Evolutionary conservation across 2,888 invertebrate genomes (phyloP).

Genomic region (Oithona nana): DNA sequence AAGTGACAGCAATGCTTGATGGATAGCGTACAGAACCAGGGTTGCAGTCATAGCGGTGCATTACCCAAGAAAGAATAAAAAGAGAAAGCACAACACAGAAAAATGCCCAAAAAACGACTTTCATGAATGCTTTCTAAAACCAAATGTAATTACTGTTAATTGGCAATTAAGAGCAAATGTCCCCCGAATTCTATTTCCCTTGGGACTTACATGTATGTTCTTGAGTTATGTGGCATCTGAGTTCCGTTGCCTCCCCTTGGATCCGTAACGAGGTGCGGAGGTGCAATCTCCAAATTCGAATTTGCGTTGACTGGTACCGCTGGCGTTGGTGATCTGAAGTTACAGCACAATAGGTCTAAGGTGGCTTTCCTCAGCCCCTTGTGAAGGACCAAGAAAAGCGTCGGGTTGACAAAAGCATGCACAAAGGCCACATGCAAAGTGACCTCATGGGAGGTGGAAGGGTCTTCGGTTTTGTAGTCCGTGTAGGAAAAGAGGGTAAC

Average conservation of each 20-base stretch:
- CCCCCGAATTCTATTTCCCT: too few relatives aligned
- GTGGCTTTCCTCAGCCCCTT: constrained; percentile 50
- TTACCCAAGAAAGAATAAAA: too few relatives aligned
- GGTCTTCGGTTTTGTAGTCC: constrained; percentile 18
- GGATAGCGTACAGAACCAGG: too few relatives aligned
- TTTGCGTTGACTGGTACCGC: neutral
- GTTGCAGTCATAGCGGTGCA: too few relatives aligned
- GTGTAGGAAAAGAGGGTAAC: constrained; percentile 58
- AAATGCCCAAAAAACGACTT: too few relatives aligned
- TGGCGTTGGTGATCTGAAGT: constrained; percentile 32
- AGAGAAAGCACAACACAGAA: too few relatives aligned
- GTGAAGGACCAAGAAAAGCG: constrained; percentile 55
- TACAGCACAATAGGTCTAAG: constrained; percentile 53
- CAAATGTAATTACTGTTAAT: too few relatives aligned
- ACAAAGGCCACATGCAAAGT: constrained; percentile 69
- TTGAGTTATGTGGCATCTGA: neutral
- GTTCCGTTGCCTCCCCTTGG: neutral
- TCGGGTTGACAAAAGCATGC: constrained; percentile 65
- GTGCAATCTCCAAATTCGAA: neutral
- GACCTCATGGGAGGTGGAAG: constrained; percentile 41
- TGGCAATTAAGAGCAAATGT: too few relatives aligned
- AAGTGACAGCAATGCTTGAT: too few relatives aligned
- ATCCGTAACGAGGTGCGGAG: neutral
- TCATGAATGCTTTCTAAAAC: too few relatives aligned
- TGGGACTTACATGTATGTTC: constrained; percentile 14